Evolutionary conservation across 2,888 invertebrate genomes (phyloP), one percentile per base, ranked within the genome.

Genomic region (Hololepta plana): DNA sequence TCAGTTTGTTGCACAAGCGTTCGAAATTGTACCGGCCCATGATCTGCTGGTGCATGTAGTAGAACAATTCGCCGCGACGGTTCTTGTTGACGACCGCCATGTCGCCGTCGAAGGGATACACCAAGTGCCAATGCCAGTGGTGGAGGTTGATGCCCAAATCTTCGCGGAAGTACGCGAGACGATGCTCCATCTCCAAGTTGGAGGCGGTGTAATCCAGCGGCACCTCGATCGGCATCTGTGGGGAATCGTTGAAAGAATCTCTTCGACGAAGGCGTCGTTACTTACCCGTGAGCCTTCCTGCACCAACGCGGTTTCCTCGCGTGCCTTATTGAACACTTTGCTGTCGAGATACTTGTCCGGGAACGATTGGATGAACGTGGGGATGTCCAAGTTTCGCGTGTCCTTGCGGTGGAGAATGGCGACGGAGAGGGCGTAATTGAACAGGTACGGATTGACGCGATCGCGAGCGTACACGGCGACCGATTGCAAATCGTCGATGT

Each of bases 111-210:
- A 73, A 73, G 0, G 84, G 84, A 49, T 84, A 85, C 2, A 85
- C 82, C 37, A 85, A 61, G 51, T 87, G 85, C 85, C 84, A 85
- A 47, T 85, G 84, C 84, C 85, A 87, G 48, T 87, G 85, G 49
- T 85, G 85, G 26, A 81, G 68, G 55, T 85, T 85, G 39, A 85
- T 62, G 35, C 81, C 82, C 32, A 82, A 59, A 50, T 84, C 85
- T 48, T 85, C 85, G 20, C 84, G 67, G 64, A 79, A 85, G 53
- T 85, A 87, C 15, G 80, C 75, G 32, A 81, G 51, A 4, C 74
- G 66, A 49, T 85, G 82, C 42, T 87, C 85, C 2, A 70, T 70
- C 41, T 85, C 81, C 3, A 60, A 42, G 34, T 71, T 65, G 0
- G 72, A 67, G 0, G 81, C 84, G 0, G 84, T 79, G 48, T 72